A percentile compares a stretch with the other conserved stretches of the same genome.
Conservation (phyloP, 1,140 invertebrate genomes). For the Zaprionus taronus region DNA sequence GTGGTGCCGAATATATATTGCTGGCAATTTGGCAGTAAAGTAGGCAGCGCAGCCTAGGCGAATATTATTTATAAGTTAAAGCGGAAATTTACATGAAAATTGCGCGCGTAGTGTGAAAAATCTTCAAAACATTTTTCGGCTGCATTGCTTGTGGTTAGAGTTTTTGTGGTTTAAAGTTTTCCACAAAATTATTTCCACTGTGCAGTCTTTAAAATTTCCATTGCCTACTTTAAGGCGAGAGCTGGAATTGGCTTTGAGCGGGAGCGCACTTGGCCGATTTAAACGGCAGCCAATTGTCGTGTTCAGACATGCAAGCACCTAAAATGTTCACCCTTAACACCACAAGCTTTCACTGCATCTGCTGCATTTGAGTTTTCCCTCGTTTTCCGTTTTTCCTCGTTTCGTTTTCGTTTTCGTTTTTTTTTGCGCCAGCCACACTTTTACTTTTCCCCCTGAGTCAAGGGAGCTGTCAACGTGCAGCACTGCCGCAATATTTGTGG, state of each 20-base stretch:
- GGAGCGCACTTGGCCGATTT: conserved; percentile 13
- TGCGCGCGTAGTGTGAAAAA: neutral
- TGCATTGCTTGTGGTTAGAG: neutral
- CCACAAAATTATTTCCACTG: neutral
- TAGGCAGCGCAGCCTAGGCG: conserved; percentile 13
- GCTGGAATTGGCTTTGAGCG: neutral
- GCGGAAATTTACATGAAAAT: conserved; percentile 3
- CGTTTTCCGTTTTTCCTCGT: neutral
- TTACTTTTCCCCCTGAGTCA: conserved; percentile 18
- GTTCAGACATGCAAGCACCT: conserved; percentile 22
- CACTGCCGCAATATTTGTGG: conserved; percentile 44
- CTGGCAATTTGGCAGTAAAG: conserved; percentile 49
- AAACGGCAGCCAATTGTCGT: conserved; percentile 35
- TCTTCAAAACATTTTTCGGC: neutral
- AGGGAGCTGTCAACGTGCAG: conserved; percentile 45
- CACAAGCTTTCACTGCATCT: conserved; percentile 9
- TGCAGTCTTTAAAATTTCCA: neutral
- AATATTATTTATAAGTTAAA: conserved; percentile 18
- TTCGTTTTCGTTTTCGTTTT: conserved; percentile 3
- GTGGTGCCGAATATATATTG: conserved; percentile 51
- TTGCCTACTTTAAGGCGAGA: neutral
- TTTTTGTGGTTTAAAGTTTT: neutral
- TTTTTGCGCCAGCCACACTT: conserved; percentile 13
- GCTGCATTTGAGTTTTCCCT: neutral
- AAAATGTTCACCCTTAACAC: conserved; percentile 3